Percentiles rank a stretch among this genome's conserved stretches.
Conservation (phyloP, 2,888 invertebrate species). For the Megastigmus dorsalis region DNA sequence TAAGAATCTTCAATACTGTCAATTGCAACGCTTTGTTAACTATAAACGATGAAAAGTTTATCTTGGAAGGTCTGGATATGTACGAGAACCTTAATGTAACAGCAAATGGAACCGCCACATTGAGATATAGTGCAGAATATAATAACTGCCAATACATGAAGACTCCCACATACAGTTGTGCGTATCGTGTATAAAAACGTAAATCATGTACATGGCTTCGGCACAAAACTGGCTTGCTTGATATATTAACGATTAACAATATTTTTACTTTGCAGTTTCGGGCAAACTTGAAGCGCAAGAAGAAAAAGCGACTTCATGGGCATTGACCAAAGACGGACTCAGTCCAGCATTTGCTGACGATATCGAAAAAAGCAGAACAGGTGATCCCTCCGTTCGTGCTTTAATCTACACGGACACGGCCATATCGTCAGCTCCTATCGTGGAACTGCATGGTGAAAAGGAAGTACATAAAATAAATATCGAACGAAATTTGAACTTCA, state of each 20-base stretch:
- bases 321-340: background rate
- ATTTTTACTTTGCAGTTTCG: background rate
- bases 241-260: no score
- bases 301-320: background rate
- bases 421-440: no score
- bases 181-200: no score
- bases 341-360: background rate
- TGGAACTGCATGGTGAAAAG: no score
- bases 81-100: constrained; percentile 60
- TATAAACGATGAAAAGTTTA: constrained; percentile 49
- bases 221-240: background rate
- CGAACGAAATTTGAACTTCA: background rate
- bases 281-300: background rate
- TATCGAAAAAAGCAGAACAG: constrained; percentile 66
- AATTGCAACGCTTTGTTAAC: constrained; percentile 60
- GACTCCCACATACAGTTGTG: background rate
- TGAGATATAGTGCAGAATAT: constrained; percentile 56
- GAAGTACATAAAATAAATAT: no score
- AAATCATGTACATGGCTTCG: no score
- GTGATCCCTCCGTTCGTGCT: constrained; percentile 69
- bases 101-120: fast-evolving
- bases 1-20: constrained; percentile 81
- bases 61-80: constrained; percentile 58
- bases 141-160: constrained; percentile 48
- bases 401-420: constrained; percentile 54